Base-by-base conservation (phyloP, 2,113 vertebrate species). In the Etia nguti region DNA sequence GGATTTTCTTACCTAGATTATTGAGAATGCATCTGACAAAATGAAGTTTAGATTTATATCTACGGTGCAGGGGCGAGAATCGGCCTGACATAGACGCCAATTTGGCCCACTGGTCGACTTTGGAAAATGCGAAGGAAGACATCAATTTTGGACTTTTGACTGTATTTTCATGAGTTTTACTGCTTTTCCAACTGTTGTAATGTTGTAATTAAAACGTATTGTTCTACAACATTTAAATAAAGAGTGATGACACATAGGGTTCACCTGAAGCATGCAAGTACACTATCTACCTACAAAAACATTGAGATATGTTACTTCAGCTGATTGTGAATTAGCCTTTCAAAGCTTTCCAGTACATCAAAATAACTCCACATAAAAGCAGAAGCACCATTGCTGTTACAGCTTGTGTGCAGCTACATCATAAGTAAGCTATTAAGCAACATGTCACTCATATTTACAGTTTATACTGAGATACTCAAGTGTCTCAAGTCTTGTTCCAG, bases 111-210 rank as follows among this genome's bases (percentile, higher is more conserved):
- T 41, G 62, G 62, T 41, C 0, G 0, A 11, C 36, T 68, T 65
- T 65, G 60, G 60, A 65, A 65, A 65, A 5, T 38, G 31, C n/a
- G 34, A 38, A 65, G 34, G 18, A 65, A 38, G n/a, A 34, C 60
- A 65, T 65, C 60, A n/a, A 12, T 0, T 68, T 24, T 68, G 1
- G 62, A 15, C 36, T 41, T 68, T 3, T 0, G 41, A 6, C 36
- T 41, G 34, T 68, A 68, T 68, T 68, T 41, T 68, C 62, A 41
- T 41, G 7, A 22, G 8, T 68, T 68, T 68, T 41, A 0, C n/a
- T 11, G 54, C n/a, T 55, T 55, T 24, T 55, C 54, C 7, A 15
- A n/a, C n/a, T 41, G n/a, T 15, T 41, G 10, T 15, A 1, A 75
- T 48, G 70, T 20, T 48, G 43, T 48, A 75, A 50, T 29, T 75